A percentile compares a stretch with the other conserved stretches of the same genome.
Conservation (phyloP, 2,888 invertebrate species). For the Pristionchus arcanus region DNA sequence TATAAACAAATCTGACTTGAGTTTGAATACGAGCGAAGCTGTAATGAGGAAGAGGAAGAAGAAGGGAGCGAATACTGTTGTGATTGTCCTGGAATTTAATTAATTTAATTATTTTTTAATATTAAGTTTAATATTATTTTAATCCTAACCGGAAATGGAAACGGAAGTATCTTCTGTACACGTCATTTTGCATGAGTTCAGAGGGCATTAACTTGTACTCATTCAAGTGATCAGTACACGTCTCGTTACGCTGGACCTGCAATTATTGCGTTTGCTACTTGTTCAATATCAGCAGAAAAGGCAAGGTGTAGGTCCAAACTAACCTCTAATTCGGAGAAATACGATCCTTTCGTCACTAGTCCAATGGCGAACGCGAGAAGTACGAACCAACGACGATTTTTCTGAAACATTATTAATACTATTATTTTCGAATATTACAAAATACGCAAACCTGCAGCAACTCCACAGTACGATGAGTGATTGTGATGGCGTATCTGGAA, state of each 20-base stretch:
- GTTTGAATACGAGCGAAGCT: slow-evolving; percentile 58
- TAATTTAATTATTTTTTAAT: neutral
- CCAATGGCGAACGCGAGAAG: slow-evolving; percentile 42
- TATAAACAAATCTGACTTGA: slow-evolving; percentile 15
- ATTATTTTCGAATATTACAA: neutral
- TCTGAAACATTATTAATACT: slow-evolving; percentile 2
- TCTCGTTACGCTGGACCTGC: slow-evolving; percentile 21
- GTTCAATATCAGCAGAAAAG: neutral
- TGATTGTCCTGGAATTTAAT: slow-evolving; percentile 61
- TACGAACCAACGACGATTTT: slow-evolving; percentile 53
- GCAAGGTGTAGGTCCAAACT: neutral
- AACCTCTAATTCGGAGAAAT: slow-evolving; percentile 26
- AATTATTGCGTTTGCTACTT: neutral
- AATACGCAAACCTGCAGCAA: slow-evolving; percentile 55
- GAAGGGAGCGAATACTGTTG: slow-evolving; percentile 69
- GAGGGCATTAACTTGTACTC: neutral
- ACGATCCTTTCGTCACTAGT: slow-evolving; percentile 49
- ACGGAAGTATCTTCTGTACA: slow-evolving; percentile 54
- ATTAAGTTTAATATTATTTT: neutral
- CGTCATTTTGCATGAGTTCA: neutral
- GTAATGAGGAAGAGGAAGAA: slow-evolving; percentile 68
- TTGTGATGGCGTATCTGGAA: slow-evolving; percentile 59
- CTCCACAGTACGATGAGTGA: slow-evolving; percentile 59
- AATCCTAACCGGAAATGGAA: slow-evolving; percentile 64
- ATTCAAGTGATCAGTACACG: slow-evolving; percentile 14